Percentiles rank a stretch among this genome's conserved stretches.
These are phyloP conservation scores for Catalaphyllia jardinei DNA, from an alignment of 64 coral and sea anemone species.

Conservation along the genomic window DNA sequence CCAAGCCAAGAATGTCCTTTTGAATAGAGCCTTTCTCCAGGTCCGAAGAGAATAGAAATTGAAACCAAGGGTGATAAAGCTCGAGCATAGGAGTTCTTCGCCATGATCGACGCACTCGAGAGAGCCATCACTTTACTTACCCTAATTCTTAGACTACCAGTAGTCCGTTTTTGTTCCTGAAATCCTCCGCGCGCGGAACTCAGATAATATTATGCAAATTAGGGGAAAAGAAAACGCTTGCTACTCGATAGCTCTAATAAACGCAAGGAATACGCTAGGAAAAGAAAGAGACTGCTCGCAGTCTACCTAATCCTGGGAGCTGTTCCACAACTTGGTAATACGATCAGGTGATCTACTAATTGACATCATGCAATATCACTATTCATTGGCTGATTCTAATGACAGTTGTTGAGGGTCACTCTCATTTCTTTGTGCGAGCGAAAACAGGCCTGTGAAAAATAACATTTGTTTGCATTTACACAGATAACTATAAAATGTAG, in stretches of 20 bases:
- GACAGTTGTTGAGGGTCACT: background rate
- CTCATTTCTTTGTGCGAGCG: too few species aligned
- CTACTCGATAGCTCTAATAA: too few species aligned
- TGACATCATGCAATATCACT: background rate
- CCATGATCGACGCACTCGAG: slow-evolving; percentile 73
- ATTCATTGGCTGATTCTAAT: background rate
- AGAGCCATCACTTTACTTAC: background rate
- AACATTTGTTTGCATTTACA: too few species aligned
- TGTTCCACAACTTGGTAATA: background rate
- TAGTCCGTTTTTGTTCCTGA: too few species aligned
- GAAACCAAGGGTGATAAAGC: slow-evolving; percentile 53
- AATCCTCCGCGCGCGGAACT: too few species aligned
- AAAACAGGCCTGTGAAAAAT: too few species aligned
- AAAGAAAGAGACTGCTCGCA: too few species aligned
- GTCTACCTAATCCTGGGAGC: background rate
- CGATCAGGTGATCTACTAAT: background rate
- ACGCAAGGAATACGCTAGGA: too few species aligned
- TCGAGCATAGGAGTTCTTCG: slow-evolving; percentile 61
- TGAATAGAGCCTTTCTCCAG: slow-evolving; percentile 64
- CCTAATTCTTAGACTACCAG: too few species aligned
- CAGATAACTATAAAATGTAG: too few species aligned
- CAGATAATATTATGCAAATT: too few species aligned
- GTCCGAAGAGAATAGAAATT: slow-evolving; percentile 68
- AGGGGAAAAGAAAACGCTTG: too few species aligned
- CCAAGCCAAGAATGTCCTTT: slow-evolving; percentile 13